A percentile compares a stretch with the other conserved stretches of the same genome.
Evolutionary conservation across 2,113 vertebrate genomes (phyloP).

Genomic region (Gopherus flavomarginatus): DNA sequence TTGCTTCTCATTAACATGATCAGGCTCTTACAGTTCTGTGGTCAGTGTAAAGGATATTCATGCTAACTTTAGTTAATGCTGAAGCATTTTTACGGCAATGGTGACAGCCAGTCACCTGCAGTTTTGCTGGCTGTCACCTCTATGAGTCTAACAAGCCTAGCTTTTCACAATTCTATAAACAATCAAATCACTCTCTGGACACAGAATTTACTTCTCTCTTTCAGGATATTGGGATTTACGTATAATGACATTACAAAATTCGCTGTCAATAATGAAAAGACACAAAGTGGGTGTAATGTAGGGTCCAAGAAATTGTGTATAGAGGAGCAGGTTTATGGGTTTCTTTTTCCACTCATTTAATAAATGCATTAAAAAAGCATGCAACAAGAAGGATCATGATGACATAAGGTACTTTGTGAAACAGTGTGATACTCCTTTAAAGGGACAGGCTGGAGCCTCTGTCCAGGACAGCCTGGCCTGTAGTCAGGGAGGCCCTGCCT

Average conservation of each 20-base stretch:
- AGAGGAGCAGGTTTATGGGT: neutral
- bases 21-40: neutral
- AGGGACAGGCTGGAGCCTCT: neutral
- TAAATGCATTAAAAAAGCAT: neutral
- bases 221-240: neutral
- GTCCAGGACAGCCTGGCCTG: neutral
- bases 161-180: neutral
- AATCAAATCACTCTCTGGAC: neutral
- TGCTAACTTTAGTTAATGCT: neutral
- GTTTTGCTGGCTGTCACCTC: neutral
- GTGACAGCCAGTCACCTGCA: neutral
- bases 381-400: neutral
- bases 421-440: neutral
- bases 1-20: neutral
- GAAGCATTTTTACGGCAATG: neutral
- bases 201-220: neutral
- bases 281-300: rapidly evolving
- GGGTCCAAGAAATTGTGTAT: neutral
- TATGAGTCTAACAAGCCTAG: neutral
- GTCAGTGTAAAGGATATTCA: neutral
- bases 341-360: neutral
- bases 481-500: neutral
- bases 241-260: rapidly evolving
- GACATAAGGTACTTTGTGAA: neutral
- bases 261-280: neutral